These are phyloP conservation scores for Brenthis ino DNA, from an alignment of 2,888 invertebrate genomes.

Conservation along the genomic window DNA sequence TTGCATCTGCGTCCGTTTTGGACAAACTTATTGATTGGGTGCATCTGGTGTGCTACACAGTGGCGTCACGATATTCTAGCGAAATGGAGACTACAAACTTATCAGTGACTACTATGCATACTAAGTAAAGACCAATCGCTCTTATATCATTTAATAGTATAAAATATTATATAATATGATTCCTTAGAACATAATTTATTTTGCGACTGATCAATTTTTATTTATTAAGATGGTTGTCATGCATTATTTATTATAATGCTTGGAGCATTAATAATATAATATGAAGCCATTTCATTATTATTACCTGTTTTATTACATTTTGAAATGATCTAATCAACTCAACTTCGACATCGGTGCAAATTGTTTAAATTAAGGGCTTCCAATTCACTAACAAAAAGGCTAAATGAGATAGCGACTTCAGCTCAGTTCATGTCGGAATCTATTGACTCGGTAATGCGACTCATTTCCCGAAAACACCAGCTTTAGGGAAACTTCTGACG, in stretches of 20 bases:
- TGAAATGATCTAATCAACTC: slow-evolving; percentile 50
- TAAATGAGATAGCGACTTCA: slow-evolving; percentile 67
- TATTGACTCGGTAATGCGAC: slow-evolving; percentile 79
- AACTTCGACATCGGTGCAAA: slow-evolving; percentile 54
- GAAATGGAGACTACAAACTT: slow-evolving; percentile 48
- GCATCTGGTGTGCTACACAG: slow-evolving; percentile 48
- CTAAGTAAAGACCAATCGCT: slow-evolving; percentile 50
- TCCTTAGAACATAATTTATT: too few relatives aligned
- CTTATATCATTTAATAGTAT: too few relatives aligned
- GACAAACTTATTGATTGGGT: slow-evolving; percentile 52
- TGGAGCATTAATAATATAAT: slow-evolving; percentile 18
- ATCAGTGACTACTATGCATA: slow-evolving; percentile 49
- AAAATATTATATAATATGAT: too few relatives aligned
- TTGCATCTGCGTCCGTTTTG: slow-evolving; percentile 66
- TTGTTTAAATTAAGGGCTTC: slow-evolving; percentile 56
- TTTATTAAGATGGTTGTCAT: too few relatives aligned
- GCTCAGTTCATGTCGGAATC: slow-evolving; percentile 66
- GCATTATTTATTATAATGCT: too few relatives aligned
- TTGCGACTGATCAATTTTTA: too few relatives aligned
- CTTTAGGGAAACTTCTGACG: slow-evolving; percentile 76
- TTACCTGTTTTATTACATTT: slow-evolving; percentile 40
- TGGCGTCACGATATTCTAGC: slow-evolving; percentile 40
- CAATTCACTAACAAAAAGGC: slow-evolving; percentile 61
- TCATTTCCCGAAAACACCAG: slow-evolving; percentile 75
- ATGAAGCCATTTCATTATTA: background rate